Evolutionary conservation across 2,888 invertebrate genomes (phyloP), one percentile per base, ranked within the genome.

Genomic region (Barypeithes pellucidus): DNA sequence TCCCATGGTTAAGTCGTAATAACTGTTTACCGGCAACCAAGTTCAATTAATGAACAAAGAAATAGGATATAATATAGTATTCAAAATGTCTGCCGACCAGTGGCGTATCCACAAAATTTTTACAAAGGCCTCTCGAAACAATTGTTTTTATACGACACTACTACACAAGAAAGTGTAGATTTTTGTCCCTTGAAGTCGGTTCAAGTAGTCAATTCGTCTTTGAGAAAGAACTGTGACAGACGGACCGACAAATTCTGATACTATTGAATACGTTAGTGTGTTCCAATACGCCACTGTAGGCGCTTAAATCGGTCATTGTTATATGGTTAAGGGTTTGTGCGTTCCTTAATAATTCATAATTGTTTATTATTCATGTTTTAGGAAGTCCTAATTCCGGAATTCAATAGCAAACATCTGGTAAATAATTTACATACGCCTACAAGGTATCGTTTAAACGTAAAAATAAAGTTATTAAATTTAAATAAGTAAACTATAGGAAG

Each of bases 1-100:
- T 72, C 72, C 62, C 72, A 72, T 72, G 60, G 67, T 67, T 62
- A 72, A 67, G 43, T 50, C 33, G 36, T 72, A 67, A 72, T 67
- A 72, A 67, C 67, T 45, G 62, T 72, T 72, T 72, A 60, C 60
- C 36, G 22, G 43, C 45, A 62, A 24, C 43, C n/a, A 18, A 45
- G 41, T 41, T 45, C 45, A 62, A 62, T 62, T 62, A 62, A 62
- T 45, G 43, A 43, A 62, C 62, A 62, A 62, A 62, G 62, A 62
- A 62, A 16, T 20, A 24, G 22, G 41, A 52, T 52, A 22, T 52
- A 60, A 52, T 52, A 22, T 52, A 52, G 22, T 50, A 50, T 50
- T 50, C 50, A 50, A 50, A 50, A 50, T 50, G 50, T 50, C 50
- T 20, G 50, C 12, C 22, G 50, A 20, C 22, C 16, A 4, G 7